phyloP scores from a whole-genome alignment of 2,797 vertebrate genomes.

The Leptatherina wallacei region DNA sequence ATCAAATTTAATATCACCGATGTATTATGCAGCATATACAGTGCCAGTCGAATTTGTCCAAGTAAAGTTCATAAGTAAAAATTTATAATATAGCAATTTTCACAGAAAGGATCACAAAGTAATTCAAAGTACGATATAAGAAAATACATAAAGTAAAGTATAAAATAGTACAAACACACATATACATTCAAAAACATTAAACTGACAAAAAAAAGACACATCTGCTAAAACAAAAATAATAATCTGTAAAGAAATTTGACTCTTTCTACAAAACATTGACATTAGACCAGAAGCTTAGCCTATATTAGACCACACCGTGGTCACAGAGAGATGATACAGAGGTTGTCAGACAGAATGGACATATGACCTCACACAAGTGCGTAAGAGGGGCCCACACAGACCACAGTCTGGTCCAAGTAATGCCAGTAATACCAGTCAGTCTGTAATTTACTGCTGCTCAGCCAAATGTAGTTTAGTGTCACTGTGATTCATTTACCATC shows the following conservation, averaged over 20 bases:
- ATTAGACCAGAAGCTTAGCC: background rate
- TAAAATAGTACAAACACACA: background rate
- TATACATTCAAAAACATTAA: background rate
- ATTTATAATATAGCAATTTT: too few species aligned
- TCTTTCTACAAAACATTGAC: background rate
- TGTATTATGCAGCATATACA: background rate
- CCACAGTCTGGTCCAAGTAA: too few species aligned
- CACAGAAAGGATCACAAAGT: background rate
- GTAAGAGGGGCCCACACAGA: too few species aligned
- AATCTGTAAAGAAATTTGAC: too few species aligned
- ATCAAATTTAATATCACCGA: background rate
- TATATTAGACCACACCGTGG: background rate
- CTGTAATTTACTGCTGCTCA: background rate
- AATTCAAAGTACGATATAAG: background rate
- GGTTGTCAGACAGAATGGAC: background rate
- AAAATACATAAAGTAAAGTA: too few species aligned
- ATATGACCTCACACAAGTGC: too few species aligned
- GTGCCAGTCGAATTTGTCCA: background rate
- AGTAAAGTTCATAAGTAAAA: background rate
- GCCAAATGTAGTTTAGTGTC: background rate
- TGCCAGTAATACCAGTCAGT: background rate
- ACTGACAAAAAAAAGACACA: too few species aligned
- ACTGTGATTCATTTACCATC: background rate
- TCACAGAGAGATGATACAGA: constrained; percentile 1
- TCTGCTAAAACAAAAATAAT: too few species aligned